Evolutionary conservation across 2,888 invertebrate genomes (phyloP).

Genomic region (Oxystoma pomonae): DNA sequence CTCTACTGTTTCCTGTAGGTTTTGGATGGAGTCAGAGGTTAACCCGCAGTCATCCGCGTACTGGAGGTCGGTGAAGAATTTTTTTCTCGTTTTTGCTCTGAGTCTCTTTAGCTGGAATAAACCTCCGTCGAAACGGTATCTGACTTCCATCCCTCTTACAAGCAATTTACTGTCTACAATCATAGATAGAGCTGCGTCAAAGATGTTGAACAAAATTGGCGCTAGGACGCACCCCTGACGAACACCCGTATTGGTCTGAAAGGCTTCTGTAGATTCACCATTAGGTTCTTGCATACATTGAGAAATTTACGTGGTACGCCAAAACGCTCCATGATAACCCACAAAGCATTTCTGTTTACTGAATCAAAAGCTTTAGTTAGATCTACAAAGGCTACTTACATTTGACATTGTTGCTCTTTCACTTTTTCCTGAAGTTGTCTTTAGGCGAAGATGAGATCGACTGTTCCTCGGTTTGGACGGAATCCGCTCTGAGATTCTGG

Average conservation of each 20-base stretch:
- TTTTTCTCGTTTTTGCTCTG: neutral
- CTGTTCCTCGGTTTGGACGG: neutral
- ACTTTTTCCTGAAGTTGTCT: neutral
- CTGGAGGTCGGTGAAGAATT: neutral
- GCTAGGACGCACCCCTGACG: neutral
- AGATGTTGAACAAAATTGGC: neutral
- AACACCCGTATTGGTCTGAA: neutral
- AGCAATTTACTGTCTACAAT: too few species aligned
- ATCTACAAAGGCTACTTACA: too few species aligned
- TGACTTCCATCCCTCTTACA: too few species aligned
- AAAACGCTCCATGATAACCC: too few species aligned
- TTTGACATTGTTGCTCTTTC: too few species aligned
- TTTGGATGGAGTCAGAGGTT: neutral
- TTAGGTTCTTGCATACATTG: too few species aligned
- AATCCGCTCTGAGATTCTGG: neutral
- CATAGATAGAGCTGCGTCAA: neutral
- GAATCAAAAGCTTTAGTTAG: too few species aligned
- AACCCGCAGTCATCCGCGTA: neutral
- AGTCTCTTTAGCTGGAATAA: neutral
- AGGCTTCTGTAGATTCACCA: neutral
- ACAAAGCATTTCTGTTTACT: too few species aligned
- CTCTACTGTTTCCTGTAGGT: neutral
- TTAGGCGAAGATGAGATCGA: neutral
- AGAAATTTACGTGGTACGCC: too few species aligned
- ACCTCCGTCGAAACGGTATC: neutral